Base-by-base conservation (phyloP, 2,113 vertebrate genomes). In the Notarius quadriscutis region DNA sequence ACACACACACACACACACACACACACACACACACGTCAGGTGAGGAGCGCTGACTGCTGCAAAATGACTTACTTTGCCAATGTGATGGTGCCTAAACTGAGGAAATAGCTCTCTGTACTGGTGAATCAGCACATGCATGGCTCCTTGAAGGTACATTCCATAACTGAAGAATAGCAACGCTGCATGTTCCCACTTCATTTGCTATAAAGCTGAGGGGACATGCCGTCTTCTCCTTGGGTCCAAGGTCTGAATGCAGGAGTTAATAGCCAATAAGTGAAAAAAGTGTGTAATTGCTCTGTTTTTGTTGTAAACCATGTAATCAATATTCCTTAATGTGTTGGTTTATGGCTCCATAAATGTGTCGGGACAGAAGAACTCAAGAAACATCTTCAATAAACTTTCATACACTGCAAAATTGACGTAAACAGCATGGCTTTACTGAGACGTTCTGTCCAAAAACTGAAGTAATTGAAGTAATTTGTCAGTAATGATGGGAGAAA, bases 81-180 rank as follows among this genome's bases (percentile, higher is more conserved):
- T 84, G 55, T 74, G 57, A 67, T 48, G 81, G 62, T 20, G 53
- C 84, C 65, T 75, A 74, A 62, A 85, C 69, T n/a, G 55, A 85
- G 69, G 63, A 69, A 81, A 81, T 62, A 63, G 22, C 48, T 69
- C 85, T 69, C 58, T 65, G 75, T 62, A 25, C 58, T 67, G 77
- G 74, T 79, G 85, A 86, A 34, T 79, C 85, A 86, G 75, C 85
- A 79, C 85, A 65, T 79, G 62, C 85, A 34, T 63, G 7, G 41
- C 74, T n/a, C 71, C 77, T 48, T 86, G 85, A 86, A 67, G 77
- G 77, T 81, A 86, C 77, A 69, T 27, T 69, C 27, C 58, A 30
- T 86, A 69, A 86, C 85, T 58, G 77, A 71, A 81, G 53, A 55
- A 30, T 53, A 72, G 27, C 53, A 41, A 55, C 0, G 62, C 62